phyloP scores from a whole-genome alignment of 2,888 invertebrate genomes.

The Chloroclystis v-ata region DNA sequence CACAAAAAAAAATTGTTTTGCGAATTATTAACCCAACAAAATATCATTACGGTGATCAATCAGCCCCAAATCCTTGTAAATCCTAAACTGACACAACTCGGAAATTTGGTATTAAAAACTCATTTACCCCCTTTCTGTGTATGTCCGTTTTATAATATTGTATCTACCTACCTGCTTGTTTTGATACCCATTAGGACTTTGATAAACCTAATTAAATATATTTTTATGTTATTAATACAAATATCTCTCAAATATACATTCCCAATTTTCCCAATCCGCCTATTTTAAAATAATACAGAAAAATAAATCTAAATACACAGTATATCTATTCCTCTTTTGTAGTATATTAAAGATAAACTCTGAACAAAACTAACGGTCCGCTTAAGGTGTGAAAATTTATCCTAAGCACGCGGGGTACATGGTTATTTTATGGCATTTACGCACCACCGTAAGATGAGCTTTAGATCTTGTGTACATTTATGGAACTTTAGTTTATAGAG shows the following conservation, averaged over 20 bases:
- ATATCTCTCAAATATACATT: too few relatives aligned
- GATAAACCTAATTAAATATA: too few relatives aligned
- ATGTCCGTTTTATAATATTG: too few relatives aligned
- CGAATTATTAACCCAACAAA: conserved; percentile 23
- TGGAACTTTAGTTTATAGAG: conserved; percentile 8
- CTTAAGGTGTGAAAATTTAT: conserved; percentile 73
- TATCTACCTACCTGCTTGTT: too few relatives aligned
- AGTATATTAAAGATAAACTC: conserved; percentile 38
- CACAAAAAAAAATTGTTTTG: too few relatives aligned
- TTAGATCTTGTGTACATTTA: conserved; percentile 13
- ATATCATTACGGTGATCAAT: conserved; percentile 38
- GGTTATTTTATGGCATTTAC: conserved; percentile 65
- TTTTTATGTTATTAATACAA: too few relatives aligned
- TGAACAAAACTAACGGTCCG: conserved; percentile 69
- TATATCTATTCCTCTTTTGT: too few relatives aligned
- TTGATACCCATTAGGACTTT: too few relatives aligned
- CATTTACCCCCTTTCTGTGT: conserved; percentile 39
- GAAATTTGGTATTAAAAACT: conserved; percentile 65
- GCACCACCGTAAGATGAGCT: conserved; percentile 44
- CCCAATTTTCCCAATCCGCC: too few relatives aligned
- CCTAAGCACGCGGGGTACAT: conserved; percentile 67
- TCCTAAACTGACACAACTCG: conserved; percentile 25
- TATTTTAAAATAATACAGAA: too few relatives aligned
- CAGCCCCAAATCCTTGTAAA: conserved; percentile 44
- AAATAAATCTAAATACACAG: too few relatives aligned